A percentile compares a stretch with the other conserved stretches of the same genome.
These are phyloP conservation scores for Romanomermis culicivorax DNA, from an alignment of 2,888 invertebrate species.

Conservation along the genomic window DNA sequence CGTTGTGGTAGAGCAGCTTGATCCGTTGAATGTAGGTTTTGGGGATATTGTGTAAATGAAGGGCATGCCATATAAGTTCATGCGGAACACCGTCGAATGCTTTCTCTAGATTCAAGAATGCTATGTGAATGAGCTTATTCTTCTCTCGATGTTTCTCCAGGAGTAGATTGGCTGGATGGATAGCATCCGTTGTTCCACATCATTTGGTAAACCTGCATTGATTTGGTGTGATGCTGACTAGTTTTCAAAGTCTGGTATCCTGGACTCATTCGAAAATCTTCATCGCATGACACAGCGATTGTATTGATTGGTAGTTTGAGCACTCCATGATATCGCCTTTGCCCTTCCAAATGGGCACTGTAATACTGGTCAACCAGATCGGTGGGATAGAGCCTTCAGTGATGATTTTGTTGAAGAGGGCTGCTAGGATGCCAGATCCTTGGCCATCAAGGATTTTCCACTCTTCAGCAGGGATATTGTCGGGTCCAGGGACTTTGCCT, in stretches of 20 bases:
- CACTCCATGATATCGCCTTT: constrained; percentile 2
- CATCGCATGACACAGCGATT: constrained; percentile 1
- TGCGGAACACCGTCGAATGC: background rate
- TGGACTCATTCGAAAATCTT: constrained; percentile 2
- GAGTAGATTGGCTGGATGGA: background rate
- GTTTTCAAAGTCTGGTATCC: background rate
- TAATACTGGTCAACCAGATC: background rate
- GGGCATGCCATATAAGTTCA: background rate
- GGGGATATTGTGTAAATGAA: background rate
- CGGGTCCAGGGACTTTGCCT: constrained; percentile 7
- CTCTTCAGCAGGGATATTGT: constrained; percentile 1
- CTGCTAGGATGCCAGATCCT: background rate
- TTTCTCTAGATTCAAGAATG: background rate
- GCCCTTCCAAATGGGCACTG: constrained; percentile 1
- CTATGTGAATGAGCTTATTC: background rate
- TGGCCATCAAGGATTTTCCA: no score
- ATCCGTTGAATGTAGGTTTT: background rate
- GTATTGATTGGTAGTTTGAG: constrained; percentile 1
- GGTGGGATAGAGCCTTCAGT: background rate
- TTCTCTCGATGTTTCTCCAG: background rate
- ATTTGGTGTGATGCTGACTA: background rate
- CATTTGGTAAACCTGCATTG: background rate
- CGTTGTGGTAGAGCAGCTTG: background rate
- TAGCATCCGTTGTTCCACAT: background rate
- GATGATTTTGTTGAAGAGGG: constrained; percentile 3